A percentile compares a stretch with the other conserved stretches of the same genome.
phyloP scores from a whole-genome alignment of 2,113 vertebrate species.

The Apistogramma diplotaenia region DNA sequence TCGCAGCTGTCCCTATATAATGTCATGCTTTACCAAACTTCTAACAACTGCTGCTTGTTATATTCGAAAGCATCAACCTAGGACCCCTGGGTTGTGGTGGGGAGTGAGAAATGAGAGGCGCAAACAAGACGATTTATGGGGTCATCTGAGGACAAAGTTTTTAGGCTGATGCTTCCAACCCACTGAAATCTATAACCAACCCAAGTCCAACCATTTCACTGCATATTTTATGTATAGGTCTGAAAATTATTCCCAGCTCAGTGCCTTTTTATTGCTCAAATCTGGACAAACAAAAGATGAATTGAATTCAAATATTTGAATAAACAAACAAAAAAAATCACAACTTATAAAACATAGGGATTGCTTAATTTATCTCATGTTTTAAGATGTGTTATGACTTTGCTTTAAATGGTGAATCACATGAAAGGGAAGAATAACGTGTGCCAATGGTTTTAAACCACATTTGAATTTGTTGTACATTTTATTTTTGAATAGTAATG shows the following conservation, averaged over 20 bases:
- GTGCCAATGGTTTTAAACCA: constrained; percentile 26
- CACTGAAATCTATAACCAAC: constrained; percentile 40
- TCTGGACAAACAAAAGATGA: constrained; percentile 39
- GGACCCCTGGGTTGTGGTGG: neutral
- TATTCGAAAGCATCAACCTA: neutral
- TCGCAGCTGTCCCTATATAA: constrained; percentile 19
- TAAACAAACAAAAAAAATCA: neutral
- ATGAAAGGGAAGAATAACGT: neutral
- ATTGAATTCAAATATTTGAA: constrained; percentile 37
- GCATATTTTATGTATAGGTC: constrained; percentile 44
- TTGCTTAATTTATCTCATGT: constrained; percentile 14
- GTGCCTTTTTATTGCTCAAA: constrained; percentile 70
- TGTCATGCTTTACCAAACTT: constrained; percentile 28
- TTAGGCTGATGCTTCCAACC: constrained; percentile 47
- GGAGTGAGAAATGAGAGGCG: constrained; percentile 1
- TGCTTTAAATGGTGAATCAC: neutral
- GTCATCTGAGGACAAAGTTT: constrained; percentile 14
- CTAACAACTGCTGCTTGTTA: constrained; percentile 22
- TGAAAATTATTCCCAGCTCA: constrained; percentile 56
- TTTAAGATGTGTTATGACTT: neutral
- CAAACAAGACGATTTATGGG: neutral
- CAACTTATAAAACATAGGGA: neutral
- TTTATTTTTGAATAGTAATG: neutral
- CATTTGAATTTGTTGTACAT: neutral
- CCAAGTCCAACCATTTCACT: constrained; percentile 38